These are phyloP conservation scores for Trissolcus japonicus DNA, from an alignment of 2,888 invertebrate genomes.

Conservation along the genomic window DNA sequence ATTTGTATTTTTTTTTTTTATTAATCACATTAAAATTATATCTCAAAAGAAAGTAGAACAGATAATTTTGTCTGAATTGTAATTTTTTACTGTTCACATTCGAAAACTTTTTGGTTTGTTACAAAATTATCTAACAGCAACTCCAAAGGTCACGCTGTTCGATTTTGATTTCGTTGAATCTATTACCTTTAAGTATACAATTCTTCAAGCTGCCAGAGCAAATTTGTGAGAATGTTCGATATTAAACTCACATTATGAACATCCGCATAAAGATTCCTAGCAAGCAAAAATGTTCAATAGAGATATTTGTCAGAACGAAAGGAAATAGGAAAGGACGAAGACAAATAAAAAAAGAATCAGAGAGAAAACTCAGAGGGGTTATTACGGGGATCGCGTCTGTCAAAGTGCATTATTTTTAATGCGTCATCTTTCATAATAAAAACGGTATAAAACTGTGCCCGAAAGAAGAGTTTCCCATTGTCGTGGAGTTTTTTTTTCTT, in stretches of 20 bases:
- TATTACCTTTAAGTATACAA: not conserved
- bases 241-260: conserved; percentile 29
- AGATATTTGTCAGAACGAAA: conserved; percentile 6
- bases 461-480: conserved; percentile 52
- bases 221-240: conserved; percentile 29
- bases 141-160: not conserved
- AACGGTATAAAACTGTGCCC: conserved; percentile 21
- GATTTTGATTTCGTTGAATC: not conserved
- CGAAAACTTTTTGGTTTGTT: not conserved
- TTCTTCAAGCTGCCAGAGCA: conserved; percentile 11
- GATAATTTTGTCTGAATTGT: no score
- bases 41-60: no score
- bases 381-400: conserved; percentile 39
- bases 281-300: conserved; percentile 7
- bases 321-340: conserved; percentile 3
- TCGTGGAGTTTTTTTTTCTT: conserved; percentile 29
- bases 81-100: no score
- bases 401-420: conserved; percentile 46
- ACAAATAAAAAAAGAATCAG: not conserved
- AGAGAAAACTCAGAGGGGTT: conserved; percentile 25
- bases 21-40: no score
- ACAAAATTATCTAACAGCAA: not conserved
- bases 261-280: conserved; percentile 5
- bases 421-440: conserved; percentile 21
- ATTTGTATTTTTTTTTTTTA: no score